Evolutionary conservation across 2,113 vertebrate genomes (phyloP).

Genomic region (Cichladusa arquata): DNA sequence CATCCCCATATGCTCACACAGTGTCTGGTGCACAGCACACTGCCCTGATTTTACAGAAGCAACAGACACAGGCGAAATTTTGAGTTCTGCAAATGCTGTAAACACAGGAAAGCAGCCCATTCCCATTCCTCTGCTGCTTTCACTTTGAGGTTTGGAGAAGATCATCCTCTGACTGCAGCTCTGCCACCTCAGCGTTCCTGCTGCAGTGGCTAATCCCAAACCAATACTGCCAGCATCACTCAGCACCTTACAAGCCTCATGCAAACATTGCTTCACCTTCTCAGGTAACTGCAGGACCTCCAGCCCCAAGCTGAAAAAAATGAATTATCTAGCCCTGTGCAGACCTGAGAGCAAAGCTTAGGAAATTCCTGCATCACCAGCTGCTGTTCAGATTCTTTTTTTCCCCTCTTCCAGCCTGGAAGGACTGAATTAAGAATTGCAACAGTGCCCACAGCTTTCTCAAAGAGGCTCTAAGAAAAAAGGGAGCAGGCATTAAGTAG

Average conservation of each 20-base stretch:
- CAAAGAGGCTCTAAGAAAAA: background rate
- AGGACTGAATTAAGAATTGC: background rate
- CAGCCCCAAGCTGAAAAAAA: background rate
- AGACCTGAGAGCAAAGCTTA: background rate
- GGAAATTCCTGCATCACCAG: background rate
- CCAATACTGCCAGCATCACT: background rate
- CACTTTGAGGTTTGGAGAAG: background rate
- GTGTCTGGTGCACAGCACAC: rapidly evolving
- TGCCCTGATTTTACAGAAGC: background rate
- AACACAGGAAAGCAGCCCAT: rapidly evolving
- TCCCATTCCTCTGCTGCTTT: background rate
- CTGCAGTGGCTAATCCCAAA: background rate
- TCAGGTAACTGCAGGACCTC: background rate
- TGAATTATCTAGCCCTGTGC: background rate
- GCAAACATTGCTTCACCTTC: background rate
- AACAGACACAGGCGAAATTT: rapidly evolving
- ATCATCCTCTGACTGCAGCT: background rate
- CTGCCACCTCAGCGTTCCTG: background rate
- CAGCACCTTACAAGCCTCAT: background rate
- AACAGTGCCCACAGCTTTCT: background rate
- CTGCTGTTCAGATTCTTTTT: background rate
- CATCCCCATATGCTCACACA: background rate
- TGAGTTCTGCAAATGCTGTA: background rate
- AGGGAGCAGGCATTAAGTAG: background rate
- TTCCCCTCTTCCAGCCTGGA: background rate